Conservation (phyloP, 2,797 vertebrate species). For the Acanthurus tractus region DNA sequence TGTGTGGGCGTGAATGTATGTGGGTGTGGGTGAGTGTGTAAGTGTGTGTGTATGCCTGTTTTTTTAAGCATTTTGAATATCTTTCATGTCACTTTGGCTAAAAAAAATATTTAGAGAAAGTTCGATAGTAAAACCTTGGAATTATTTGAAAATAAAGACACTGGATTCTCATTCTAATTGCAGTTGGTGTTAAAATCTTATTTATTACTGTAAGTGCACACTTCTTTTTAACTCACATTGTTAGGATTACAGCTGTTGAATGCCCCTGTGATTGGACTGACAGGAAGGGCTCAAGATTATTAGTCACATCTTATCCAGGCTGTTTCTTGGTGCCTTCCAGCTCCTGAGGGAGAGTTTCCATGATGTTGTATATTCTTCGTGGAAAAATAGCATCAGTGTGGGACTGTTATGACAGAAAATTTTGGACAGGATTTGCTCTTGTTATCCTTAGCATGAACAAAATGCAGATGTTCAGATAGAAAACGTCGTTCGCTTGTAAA, state of each 20-base stretch:
- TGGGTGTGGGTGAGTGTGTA: background rate
- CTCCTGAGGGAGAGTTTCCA: constrained; percentile 24
- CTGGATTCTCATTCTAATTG: background rate
- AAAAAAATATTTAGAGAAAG: background rate
- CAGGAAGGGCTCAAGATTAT: too few relatives aligned
- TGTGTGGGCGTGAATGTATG: constrained; percentile 16
- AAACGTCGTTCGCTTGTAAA: background rate
- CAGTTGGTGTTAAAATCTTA: background rate
- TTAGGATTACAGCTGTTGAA: too few relatives aligned
- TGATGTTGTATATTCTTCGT: background rate
- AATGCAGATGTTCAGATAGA: background rate
- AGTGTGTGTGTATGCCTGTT: background rate
- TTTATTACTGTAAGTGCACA: background rate
- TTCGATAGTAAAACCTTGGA: background rate
- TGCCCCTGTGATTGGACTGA: too few relatives aligned
- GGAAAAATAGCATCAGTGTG: background rate
- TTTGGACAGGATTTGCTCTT: too few relatives aligned
- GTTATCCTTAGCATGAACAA: background rate
- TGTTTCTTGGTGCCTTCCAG: background rate
- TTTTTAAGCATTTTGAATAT: background rate
- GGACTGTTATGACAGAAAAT: background rate
- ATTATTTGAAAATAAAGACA: constrained; percentile 1
- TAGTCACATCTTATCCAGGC: background rate
- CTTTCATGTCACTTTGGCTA: background rate
- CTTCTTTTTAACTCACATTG: background rate